Evolutionary conservation across 2,888 invertebrate genomes (phyloP), one percentile per base, ranked within the genome.

Genomic region (Camptogramma bilineatum): DNA sequence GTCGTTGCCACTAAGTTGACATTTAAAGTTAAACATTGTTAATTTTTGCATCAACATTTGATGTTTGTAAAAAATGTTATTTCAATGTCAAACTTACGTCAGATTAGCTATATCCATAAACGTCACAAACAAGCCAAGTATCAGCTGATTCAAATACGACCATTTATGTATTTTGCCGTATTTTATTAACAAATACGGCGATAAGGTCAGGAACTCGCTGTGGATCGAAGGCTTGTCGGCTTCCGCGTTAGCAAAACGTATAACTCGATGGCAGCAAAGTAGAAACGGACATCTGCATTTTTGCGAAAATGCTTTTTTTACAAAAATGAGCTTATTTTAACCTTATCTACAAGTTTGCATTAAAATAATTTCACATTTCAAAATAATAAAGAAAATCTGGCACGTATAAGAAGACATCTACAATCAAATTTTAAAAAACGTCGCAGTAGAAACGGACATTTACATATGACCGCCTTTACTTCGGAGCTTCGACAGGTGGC

Each of bases 211-310:
- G 52, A 62, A 58, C 57, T 53, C 44, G 47, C 61, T 52, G 21
- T 51, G 56, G 56, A 51, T 61, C 47, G 61, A 59, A 64, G 62
- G 50, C 55, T 46, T 58, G 68, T 50, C 19, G 39, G 64, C 63
- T 73, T 73, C 73, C 73, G 73, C 66, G 62, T 73, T 68, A 67
- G 66, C 67, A 24, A 68, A 70, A 69, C 68, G 57, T 63, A 61
- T 55, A 65, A 55, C n/a, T n/a, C n/a, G n/a, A n/a, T n/a, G n/a
- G n/a, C n/a, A n/a, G n/a, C n/a, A n/a, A n/a, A n/a, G n/a, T n/a
- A n/a, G n/a, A n/a, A n/a, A n/a, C n/a, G n/a, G n/a, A n/a, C n/a
- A n/a, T n/a, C n/a, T n/a, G n/a, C n/a, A n/a, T n/a, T n/a, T n/a
- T n/a, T n/a, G n/a, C n/a, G n/a, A n/a, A n/a, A n/a, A n/a, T n/a